Conservation (phyloP, 2,888 invertebrate genomes). For the Drosophila subsilvestris region DNA sequence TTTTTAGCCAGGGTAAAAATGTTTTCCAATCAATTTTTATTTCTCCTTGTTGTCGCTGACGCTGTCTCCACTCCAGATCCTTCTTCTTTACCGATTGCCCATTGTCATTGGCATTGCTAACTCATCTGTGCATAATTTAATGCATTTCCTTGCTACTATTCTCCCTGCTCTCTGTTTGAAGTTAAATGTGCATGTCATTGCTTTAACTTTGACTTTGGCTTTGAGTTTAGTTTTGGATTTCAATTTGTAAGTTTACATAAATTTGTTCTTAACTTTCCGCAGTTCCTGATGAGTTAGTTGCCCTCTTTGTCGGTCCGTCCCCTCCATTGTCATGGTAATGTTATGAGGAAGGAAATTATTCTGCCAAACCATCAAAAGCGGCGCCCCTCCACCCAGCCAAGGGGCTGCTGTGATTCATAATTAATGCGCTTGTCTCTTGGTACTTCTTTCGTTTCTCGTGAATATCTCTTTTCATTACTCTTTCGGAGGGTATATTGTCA, state of each 20-base stretch:
- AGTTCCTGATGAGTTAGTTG: constrained; percentile 73
- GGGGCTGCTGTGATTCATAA: constrained; percentile 69
- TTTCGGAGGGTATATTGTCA: background rate
- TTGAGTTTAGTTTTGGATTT: constrained; percentile 58
- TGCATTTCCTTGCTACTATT: constrained; percentile 53
- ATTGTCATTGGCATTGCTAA: constrained; percentile 81
- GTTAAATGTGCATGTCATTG: constrained; percentile 77
- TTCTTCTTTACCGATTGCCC: constrained; percentile 13
- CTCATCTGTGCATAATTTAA: constrained; percentile 84
- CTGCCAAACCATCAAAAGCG: constrained; percentile 48
- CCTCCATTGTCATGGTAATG: constrained; percentile 69
- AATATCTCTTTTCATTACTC: background rate
- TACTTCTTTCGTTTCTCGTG: background rate
- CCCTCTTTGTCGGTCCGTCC: constrained; percentile 31
- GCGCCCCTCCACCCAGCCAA: constrained; percentile 12
- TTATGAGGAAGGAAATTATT: constrained; percentile 52
- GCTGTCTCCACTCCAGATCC: constrained; percentile 17
- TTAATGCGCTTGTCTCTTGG: constrained; percentile 55
- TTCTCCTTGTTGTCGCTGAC: constrained; percentile 50
- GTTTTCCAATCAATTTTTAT: constrained; percentile 84
- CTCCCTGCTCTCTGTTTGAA: constrained; percentile 18
- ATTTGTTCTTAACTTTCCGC: constrained; percentile 41
- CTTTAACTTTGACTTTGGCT: constrained; percentile 25
- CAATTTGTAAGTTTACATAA: constrained; percentile 77
- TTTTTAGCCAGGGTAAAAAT: constrained; percentile 76